Percentiles rank a stretch among this genome's conserved stretches.
Conservation (phyloP, 2,888 invertebrate species). For the Nebria brevicollis region DNA sequence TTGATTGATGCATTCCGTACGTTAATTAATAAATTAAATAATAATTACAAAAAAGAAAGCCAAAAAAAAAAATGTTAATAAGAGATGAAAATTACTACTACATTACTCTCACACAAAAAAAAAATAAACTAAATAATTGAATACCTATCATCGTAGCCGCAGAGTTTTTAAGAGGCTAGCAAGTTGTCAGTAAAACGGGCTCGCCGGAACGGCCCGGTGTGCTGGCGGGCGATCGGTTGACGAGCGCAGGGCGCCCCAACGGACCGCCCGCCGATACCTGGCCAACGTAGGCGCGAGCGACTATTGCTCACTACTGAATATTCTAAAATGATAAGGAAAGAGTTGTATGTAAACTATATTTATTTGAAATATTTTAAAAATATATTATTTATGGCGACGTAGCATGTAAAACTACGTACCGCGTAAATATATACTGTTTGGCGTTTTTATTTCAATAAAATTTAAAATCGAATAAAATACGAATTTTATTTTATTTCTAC, state of each 20-base stretch:
- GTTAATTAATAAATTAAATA: slow-evolving; percentile 24
- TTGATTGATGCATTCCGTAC: slow-evolving; percentile 26
- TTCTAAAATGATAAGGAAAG: slow-evolving; percentile 63
- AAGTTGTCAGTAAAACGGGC: slow-evolving; percentile 24
- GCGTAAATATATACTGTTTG: slow-evolving; percentile 64
- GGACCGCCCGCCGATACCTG: neutral
- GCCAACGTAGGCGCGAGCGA: slow-evolving; percentile 56
- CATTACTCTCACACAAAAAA: slow-evolving; percentile 22
- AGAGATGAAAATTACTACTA: slow-evolving; percentile 9
- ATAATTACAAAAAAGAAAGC: neutral
- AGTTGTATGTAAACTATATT: slow-evolving; percentile 63
- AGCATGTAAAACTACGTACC: slow-evolving; percentile 60
- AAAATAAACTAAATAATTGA: neutral
- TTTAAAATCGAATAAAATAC: slow-evolving; percentile 48
- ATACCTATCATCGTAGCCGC: slow-evolving; percentile 27
- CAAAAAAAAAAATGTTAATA: neutral
- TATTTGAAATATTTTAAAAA: slow-evolving; percentile 57
- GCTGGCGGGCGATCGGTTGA: slow-evolving; percentile 8
- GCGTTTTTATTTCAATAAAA: slow-evolving; percentile 61
- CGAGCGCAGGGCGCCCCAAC: slow-evolving; percentile 6
- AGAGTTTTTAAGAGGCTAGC: slow-evolving; percentile 16
- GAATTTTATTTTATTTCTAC: neutral
- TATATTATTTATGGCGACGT: slow-evolving; percentile 39
- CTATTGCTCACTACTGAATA: slow-evolving; percentile 65
- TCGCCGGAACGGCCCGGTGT: slow-evolving; percentile 7